Evolutionary conservation across 2,888 invertebrate genomes (phyloP).

Genomic region (Diabrotica balteata): DNA sequence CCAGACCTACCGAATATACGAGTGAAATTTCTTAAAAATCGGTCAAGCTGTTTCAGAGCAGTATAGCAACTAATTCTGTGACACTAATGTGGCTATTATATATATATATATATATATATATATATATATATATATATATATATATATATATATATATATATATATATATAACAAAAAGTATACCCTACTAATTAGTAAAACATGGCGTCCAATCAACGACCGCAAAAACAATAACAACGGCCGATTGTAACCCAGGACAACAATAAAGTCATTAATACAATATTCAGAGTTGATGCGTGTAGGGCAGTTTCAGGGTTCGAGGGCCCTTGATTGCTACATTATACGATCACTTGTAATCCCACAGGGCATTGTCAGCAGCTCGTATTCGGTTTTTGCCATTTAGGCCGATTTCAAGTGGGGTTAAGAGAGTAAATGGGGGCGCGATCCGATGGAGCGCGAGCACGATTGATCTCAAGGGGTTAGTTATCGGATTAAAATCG

Average conservation of each 20-base stretch:
- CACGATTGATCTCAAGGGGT: not conserved
- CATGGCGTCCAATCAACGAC: not conserved
- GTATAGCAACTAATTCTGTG: no score
- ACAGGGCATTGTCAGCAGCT: conserved; percentile 13
- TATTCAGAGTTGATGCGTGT: conserved; percentile 5
- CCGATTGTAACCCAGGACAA: not conserved
- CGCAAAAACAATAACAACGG: not conserved
- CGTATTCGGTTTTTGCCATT: conserved; percentile 16
- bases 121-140: no score
- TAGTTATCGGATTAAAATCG: not conserved
- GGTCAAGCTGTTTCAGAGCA: no score
- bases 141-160: no score
- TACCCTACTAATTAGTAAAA: not conserved
- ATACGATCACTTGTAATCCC: conserved; percentile 22
- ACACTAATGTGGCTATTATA: no score
- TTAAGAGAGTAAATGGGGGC: not conserved
- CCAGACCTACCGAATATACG: no score
- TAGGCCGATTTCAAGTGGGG: conserved; percentile 6
- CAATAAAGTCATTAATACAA: no score
- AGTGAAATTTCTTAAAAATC: no score
- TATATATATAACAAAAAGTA: no score
- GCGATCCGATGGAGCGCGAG: not conserved
- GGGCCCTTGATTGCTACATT: conserved; percentile 23
- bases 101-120: no score
- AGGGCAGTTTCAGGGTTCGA: conserved; percentile 9